phyloP scores from a whole-genome alignment of 2,113 vertebrate genomes.

The Lycocorax pyrrhopterus region DNA sequence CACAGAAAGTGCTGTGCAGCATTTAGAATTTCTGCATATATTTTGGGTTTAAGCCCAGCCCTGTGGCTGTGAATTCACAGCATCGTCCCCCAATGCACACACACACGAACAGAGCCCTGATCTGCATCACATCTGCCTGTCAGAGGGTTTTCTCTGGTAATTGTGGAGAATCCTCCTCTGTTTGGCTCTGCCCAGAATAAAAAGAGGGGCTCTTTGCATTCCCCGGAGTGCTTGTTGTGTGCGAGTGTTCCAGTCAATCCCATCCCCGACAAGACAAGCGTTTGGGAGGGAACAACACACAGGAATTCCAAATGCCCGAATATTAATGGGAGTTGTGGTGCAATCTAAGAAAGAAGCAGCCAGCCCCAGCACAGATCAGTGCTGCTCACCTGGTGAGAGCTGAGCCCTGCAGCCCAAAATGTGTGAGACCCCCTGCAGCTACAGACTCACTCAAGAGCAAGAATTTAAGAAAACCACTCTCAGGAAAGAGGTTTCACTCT shows the following conservation, averaged over 20 bases:
- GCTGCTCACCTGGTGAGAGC: neutral
- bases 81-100: neutral
- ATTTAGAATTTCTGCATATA: neutral
- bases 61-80: neutral
- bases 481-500: neutral
- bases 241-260: neutral
- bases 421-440: neutral
- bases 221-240: neutral
- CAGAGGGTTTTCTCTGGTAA: neutral
- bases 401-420: neutral
- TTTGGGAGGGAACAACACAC: neutral
- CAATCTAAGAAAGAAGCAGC: neutral
- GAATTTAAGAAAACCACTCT: neutral
- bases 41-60: neutral
- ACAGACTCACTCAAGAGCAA: neutral
- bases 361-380: neutral
- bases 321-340: neutral
- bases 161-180: neutral
- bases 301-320: neutral
- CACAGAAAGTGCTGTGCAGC: neutral
- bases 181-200: neutral
- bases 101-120: neutral
- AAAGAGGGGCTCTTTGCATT: neutral
- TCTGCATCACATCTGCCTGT: neutral
- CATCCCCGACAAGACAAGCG: accelerated